Conservation (phyloP, 2,113 vertebrate species). For the Psettodes erumei region DNA sequence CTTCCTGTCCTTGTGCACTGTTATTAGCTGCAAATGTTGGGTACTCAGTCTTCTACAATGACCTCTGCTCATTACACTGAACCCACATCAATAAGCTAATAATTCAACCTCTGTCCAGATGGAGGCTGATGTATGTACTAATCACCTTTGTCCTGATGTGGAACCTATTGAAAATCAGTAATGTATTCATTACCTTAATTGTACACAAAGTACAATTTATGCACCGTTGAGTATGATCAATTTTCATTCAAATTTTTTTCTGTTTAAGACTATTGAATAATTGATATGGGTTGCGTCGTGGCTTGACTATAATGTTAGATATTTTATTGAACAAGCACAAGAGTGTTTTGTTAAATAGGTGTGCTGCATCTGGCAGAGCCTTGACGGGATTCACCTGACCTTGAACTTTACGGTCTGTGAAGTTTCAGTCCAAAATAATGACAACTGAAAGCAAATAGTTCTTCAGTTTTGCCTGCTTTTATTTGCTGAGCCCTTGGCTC, state of each 20-base stretch:
- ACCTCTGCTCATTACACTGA: slow-evolving; percentile 43
- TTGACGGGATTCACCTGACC: not conserved
- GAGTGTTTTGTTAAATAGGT: not conserved
- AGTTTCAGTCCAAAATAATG: not conserved
- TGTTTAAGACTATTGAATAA: not conserved
- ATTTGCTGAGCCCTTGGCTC: no score
- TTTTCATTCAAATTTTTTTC: slow-evolving; percentile 27
- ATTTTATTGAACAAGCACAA: not conserved
- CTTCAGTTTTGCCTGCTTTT: not conserved
- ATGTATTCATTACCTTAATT: slow-evolving; percentile 58
- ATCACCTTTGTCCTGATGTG: slow-evolving; percentile 64
- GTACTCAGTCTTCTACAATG: slow-evolving; percentile 51
- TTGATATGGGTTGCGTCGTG: slow-evolving; percentile 1
- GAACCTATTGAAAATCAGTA: slow-evolving; percentile 56
- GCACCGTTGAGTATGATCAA: slow-evolving; percentile 40
- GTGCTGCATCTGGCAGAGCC: not conserved
- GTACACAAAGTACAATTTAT: slow-evolving; percentile 36
- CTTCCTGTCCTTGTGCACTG: slow-evolving; percentile 15
- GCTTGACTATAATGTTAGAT: not conserved
- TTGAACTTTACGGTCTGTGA: not conserved
- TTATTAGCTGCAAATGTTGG: slow-evolving; percentile 48
- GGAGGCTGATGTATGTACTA: slow-evolving; percentile 55
- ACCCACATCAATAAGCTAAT: slow-evolving; percentile 62
- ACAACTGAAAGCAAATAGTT: no score
- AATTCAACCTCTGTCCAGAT: slow-evolving; percentile 47